A percentile compares a stretch with the other conserved stretches of the same genome.
Evolutionary conservation across 2,888 invertebrate species (phyloP).

Genomic region (Metacarcinus magister): DNA sequence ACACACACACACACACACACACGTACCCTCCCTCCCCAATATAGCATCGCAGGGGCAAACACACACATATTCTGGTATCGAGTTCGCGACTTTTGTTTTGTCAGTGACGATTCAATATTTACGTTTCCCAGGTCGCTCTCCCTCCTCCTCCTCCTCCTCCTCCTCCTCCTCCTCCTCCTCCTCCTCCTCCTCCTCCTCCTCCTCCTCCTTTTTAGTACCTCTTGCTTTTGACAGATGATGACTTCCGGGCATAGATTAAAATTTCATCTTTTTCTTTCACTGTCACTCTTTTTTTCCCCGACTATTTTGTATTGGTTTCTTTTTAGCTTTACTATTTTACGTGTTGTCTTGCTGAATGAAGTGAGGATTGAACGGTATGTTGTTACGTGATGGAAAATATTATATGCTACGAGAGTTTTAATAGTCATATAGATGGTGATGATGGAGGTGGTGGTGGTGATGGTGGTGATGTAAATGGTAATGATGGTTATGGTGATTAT

Average conservation of each 20-base stretch:
- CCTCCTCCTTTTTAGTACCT: slow-evolving; percentile 15
- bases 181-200: background rate
- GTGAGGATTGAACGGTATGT: background rate
- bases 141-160: background rate
- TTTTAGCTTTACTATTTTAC: background rate
- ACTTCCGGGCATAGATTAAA: background rate
- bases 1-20: slow-evolving; percentile 41
- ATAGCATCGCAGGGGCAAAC: background rate
- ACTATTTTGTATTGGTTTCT: no score
- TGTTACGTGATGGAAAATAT: background rate
- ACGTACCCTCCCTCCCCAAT: background rate
- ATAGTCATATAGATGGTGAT: background rate
- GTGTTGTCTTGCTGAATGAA: background rate
- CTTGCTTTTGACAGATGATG: background rate
- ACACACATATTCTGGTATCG: slow-evolving; percentile 21
- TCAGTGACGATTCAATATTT: slow-evolving; percentile 30
- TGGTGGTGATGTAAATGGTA: no score
- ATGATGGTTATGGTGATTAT: no score
- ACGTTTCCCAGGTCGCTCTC: background rate
- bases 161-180: background rate
- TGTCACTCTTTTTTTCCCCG: background rate
- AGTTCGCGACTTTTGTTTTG: slow-evolving; percentile 43
- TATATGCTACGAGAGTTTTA: background rate
- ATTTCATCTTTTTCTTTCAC: background rate
- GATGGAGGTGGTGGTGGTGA: no score